Evolutionary conservation across 2,888 invertebrate genomes (phyloP).

Genomic region (Ochlodes sylvanus): DNA sequence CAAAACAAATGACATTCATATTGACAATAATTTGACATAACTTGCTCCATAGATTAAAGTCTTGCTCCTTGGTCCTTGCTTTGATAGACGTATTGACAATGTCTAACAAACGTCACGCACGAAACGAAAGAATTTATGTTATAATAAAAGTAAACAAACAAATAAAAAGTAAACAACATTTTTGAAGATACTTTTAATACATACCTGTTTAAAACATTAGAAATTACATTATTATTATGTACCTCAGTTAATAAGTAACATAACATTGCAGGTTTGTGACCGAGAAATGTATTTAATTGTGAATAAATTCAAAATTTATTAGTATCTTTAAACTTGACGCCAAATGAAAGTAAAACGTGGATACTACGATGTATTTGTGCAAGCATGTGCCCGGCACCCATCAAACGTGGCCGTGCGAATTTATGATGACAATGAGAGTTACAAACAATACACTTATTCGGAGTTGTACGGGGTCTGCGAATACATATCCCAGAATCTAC

Average conservation of each 20-base stretch:
- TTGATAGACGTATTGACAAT: no score
- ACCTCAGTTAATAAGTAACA: no score
- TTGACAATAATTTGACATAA: no score
- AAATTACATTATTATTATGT: not conserved
- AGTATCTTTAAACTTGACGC: constrained; percentile 5
- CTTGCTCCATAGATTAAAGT: no score
- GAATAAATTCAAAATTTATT: constrained; percentile 10
- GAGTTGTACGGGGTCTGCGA: constrained; percentile 77
- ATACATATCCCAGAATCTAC: constrained; percentile 72
- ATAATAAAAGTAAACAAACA: no score
- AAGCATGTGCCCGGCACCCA: constrained; percentile 67
- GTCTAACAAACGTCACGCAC: no score
- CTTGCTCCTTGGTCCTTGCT: no score
- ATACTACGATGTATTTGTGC: constrained; percentile 75
- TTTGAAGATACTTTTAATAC: not conserved
- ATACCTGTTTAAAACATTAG: not conserved
- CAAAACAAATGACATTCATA: no score
- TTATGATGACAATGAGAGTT: constrained; percentile 60
- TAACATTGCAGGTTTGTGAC: constrained; percentile 3
- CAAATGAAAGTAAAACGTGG: constrained; percentile 62
- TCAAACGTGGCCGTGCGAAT: constrained; percentile 66
- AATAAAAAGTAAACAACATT: no score
- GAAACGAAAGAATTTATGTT: no score
- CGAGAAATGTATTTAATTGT: not conserved
- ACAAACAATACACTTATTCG: constrained; percentile 71